Base-by-base conservation (phyloP, 1,140 invertebrate species). In the Cheumatopsyche charites region DNA sequence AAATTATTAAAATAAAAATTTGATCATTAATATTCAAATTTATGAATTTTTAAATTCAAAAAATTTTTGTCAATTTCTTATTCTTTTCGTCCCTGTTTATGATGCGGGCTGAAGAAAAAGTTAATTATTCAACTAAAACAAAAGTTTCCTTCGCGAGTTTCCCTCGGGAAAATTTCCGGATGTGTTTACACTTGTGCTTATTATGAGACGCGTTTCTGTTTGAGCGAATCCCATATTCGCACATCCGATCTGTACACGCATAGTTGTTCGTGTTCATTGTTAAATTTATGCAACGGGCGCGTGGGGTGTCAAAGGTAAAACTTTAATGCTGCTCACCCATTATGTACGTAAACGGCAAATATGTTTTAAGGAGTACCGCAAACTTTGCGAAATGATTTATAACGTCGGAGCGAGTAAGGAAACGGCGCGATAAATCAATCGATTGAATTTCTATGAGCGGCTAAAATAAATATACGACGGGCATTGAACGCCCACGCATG, bases 321-420 rank as follows among this genome's bases (percentile, higher is more conserved):
- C 47, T 19, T 52, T 47, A 17, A 52, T 52, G 15, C 29, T 36
- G 29, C 9, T 19, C 15, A 17, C 6, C 47, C 45, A 52, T 19
- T 17, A 52, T 36, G 29, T 52, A 52, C 47, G 47, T 1, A 52
- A 52, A 52, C 47, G 47, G 47, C 47, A 52, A 52, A 52, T 52
- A 52, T 52, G 47, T 52, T n/a, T n/a, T 52, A 52, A 52, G 47
- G 47, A 52, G 47, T 52, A 52, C 47, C 47, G 47, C 47, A 52
- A 52, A 52, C 47, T 52, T 52, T 52, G 47, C 47, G 47, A 52
- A 45, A 52, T 52, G 47, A 52, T 52, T 52, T 52, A 52, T 7
- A 19, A 15, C 47, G 47, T 7, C 7, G 29, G 19, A 52, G 47
- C 19, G 19, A 52, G 47, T 19, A 52, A 52, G 47, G 47, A 52